Evolutionary conservation across 1,140 invertebrate species (phyloP).

Genomic region (Metaphire vulgaris): DNA sequence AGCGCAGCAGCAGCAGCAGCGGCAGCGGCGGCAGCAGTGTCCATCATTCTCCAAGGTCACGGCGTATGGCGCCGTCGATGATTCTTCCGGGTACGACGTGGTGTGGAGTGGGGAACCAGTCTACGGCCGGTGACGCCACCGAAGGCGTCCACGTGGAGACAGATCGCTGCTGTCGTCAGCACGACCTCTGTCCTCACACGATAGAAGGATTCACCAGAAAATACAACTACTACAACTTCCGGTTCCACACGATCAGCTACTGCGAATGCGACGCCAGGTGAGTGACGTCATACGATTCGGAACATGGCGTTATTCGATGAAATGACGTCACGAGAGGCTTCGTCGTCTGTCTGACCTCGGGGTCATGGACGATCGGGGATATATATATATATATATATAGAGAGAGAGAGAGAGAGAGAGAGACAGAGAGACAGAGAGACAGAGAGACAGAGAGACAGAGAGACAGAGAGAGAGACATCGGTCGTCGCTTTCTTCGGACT

Average conservation of each 20-base stretch:
- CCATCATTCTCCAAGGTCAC: background rate
- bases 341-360: no score
- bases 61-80: conserved; percentile 42
- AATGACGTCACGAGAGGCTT: no score
- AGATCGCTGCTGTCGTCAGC: conserved; percentile 74
- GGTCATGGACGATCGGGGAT: no score
- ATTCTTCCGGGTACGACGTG: conserved; percentile 75
- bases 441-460: no score
- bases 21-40: background rate
- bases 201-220: conserved; percentile 69
- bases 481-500: no score
- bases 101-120: conserved; percentile 75
- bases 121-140: conserved; percentile 66
- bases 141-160: conserved; percentile 65
- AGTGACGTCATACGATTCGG: no score
- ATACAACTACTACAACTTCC: conserved; percentile 74
- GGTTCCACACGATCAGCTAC: conserved; percentile 75
- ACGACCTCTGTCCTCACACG: conserved; percentile 75
- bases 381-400: no score
- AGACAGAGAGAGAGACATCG: no score
- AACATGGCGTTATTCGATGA: no score
- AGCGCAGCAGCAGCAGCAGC: background rate
- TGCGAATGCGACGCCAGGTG: conserved; percentile 81
- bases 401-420: no score
- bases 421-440: no score